Evolutionary conservation across 2,797 vertebrate genomes (phyloP).

Genomic region (Netta rufina): DNA sequence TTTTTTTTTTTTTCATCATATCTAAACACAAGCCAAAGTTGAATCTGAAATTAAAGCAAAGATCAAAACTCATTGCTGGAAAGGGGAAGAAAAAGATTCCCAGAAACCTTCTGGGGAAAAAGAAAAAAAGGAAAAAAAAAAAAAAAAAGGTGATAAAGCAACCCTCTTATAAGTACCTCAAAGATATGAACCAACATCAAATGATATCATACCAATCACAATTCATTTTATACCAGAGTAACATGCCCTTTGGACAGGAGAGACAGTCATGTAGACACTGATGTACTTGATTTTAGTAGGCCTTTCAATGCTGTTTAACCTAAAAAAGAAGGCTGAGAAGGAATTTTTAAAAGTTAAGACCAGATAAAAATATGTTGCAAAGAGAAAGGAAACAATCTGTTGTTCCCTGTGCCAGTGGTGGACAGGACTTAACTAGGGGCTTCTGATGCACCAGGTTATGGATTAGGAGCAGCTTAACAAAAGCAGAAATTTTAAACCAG

Average conservation of each 20-base stretch:
- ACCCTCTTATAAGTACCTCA: not conserved
- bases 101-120: not conserved
- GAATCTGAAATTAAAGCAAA: not conserved
- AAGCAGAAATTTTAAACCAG: not conserved
- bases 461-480: not conserved
- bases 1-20: not conserved
- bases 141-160: not conserved
- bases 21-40: not conserved
- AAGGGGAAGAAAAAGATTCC: not conserved
- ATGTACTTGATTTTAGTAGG: not conserved
- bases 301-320: not conserved
- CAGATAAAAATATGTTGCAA: not conserved
- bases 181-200: not conserved
- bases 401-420: accelerated
- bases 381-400: not conserved
- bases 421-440: not conserved
- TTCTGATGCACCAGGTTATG: accelerated
- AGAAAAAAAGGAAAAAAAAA: no score
- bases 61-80: not conserved
- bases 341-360: not conserved
- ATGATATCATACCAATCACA: not conserved
- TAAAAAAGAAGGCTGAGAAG: not conserved
- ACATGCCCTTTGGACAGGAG: not conserved
- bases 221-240: not conserved
- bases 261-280: not conserved